A percentile compares a stretch with the other conserved stretches of the same genome.
Evolutionary conservation across 2,113 vertebrate genomes (phyloP).

Genomic region (Fregetta grallaria): DNA sequence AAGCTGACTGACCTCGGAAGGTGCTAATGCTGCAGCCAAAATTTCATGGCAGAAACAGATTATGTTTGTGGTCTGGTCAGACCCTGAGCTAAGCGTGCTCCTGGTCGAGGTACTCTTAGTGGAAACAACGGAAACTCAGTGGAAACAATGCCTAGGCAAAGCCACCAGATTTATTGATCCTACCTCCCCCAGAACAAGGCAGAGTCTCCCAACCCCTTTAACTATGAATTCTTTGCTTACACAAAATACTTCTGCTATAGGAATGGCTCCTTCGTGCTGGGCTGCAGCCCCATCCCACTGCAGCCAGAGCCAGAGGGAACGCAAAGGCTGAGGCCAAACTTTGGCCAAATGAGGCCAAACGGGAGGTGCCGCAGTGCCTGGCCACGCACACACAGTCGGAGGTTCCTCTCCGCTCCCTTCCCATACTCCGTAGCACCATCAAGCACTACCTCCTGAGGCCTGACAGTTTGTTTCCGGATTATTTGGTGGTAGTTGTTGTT

Average conservation of each 20-base stretch:
- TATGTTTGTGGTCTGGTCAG: neutral
- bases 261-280: neutral
- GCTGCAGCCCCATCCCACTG: neutral
- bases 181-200: neutral
- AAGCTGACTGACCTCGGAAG: neutral
- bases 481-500: slow-evolving; percentile 40
- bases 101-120: neutral
- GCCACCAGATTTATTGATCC: neutral
- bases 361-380: neutral
- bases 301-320: neutral
- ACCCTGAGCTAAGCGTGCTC: neutral
- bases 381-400: neutral
- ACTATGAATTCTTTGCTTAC: neutral
- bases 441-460: neutral
- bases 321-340: neutral
- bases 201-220: neutral
- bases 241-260: neutral
- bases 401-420: neutral
- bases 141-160: neutral
- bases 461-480: slow-evolving; percentile 42
- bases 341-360: neutral
- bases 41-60: neutral
- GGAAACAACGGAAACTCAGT: neutral
- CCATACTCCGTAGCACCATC: neutral
- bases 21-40: neutral